Percentiles rank a stretch among this genome's conserved stretches.
Evolutionary conservation across 2,113 vertebrate species (phyloP).

Genomic region (Passerina amoena): DNA sequence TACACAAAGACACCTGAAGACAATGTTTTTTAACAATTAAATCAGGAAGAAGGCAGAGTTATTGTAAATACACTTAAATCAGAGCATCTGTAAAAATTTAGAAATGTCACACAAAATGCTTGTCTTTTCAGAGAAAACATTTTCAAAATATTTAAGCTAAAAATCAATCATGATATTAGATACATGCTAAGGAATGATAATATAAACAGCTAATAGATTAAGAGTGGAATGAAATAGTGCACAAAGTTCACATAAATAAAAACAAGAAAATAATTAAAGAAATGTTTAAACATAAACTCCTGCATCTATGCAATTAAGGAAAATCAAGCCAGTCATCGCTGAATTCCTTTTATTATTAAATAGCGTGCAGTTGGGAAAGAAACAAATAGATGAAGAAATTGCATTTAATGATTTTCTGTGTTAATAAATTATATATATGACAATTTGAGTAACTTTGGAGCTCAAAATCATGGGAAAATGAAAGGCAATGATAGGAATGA

Average conservation of each 20-base stretch:
- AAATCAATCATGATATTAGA: background rate
- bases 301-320: background rate
- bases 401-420: slow-evolving; percentile 15
- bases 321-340: background rate
- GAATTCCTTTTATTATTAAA: slow-evolving; percentile 4
- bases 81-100: background rate
- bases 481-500: background rate
- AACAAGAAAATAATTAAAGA: background rate
- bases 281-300: background rate
- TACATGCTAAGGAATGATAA: background rate
- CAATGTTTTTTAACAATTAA: background rate
- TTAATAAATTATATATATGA: slow-evolving; percentile 36
- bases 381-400: slow-evolving; percentile 32
- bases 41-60: background rate
- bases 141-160: background rate
- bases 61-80: background rate
- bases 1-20: background rate
- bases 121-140: background rate
- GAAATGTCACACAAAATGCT: background rate
- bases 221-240: background rate
- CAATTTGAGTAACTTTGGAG: background rate
- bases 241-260: background rate
- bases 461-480: background rate
- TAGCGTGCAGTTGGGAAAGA: background rate
- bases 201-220: background rate